Evolutionary conservation across 2,888 invertebrate genomes (phyloP).

Genomic region (Drosophila neotestacea): DNA sequence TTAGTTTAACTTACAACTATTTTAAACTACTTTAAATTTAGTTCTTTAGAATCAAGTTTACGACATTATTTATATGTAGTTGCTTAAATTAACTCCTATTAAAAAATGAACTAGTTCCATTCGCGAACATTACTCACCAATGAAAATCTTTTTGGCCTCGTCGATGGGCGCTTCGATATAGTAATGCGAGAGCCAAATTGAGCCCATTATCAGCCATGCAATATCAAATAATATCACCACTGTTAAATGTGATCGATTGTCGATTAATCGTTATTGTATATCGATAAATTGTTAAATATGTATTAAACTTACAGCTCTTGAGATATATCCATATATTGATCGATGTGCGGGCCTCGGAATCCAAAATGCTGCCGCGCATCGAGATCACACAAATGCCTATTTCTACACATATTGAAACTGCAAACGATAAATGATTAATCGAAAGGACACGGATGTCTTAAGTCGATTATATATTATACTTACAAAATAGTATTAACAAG

Average conservation of each 20-base stretch:
- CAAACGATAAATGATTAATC: conserved; percentile 6
- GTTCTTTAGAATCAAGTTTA: too few relatives aligned
- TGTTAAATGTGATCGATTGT: conserved; percentile 82
- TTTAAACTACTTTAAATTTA: too few relatives aligned
- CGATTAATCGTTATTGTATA: conserved; percentile 7
- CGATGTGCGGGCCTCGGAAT: conserved; percentile 89
- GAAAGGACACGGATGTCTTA: too few relatives aligned
- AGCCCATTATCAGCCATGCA: conserved; percentile 90
- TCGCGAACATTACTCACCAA: conserved; percentile 87
- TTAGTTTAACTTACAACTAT: too few relatives aligned
- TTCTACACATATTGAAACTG: conserved; percentile 89
- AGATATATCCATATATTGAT: conserved; percentile 93
- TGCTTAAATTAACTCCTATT: background rate
- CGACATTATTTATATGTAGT: too few relatives aligned
- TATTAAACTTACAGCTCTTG: conserved; percentile 88
- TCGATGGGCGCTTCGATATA: conserved; percentile 89
- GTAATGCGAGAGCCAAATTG: conserved; percentile 89
- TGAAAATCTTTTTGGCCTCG: conserved; percentile 89
- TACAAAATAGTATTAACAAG: conserved; percentile 84
- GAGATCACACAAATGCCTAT: conserved; percentile 90
- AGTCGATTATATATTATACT: conserved; percentile 61
- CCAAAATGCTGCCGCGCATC: conserved; percentile 92
- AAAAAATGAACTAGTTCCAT: background rate
- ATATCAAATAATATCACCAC: conserved; percentile 91
- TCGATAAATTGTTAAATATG: background rate